Conservation (phyloP, 53 echinoderm and acorn worm genomes). For the Echinarachnius parma region DNA sequence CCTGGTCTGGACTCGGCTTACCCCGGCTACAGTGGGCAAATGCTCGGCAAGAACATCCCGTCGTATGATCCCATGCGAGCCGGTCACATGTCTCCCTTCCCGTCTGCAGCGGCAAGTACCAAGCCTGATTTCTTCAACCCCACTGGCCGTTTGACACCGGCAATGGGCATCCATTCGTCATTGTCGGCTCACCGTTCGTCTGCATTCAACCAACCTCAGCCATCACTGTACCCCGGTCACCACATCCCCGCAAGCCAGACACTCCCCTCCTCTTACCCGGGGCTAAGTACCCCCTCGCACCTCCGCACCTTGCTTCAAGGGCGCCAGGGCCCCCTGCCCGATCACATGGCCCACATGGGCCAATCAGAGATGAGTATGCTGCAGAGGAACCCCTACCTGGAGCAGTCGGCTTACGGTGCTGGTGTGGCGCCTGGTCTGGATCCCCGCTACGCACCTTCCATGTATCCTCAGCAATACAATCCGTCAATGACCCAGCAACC, state of each 20-base stretch:
- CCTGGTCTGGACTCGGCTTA: slow-evolving; percentile 8
- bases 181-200: slow-evolving; percentile 21
- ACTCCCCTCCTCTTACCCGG: slow-evolving; percentile 40
- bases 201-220: slow-evolving; percentile 28
- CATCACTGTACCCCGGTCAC: slow-evolving; percentile 30
- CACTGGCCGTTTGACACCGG: slow-evolving; percentile 16
- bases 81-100: slow-evolving; percentile 30
- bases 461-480: slow-evolving; percentile 42
- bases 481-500: slow-evolving; percentile 22
- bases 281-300: slow-evolving; percentile 36
- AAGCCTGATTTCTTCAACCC: slow-evolving; percentile 34
- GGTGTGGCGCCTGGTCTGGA: slow-evolving; percentile 11
- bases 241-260: slow-evolving; percentile 31
- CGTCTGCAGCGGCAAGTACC: slow-evolving; percentile 11
- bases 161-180: slow-evolving; percentile 3
- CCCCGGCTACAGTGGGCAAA: slow-evolving; percentile 25
- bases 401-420: slow-evolving; percentile 27
- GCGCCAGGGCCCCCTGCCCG: slow-evolving; percentile 17
- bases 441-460: slow-evolving; percentile 22
- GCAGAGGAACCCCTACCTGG: slow-evolving; percentile 30
- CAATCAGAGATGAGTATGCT: slow-evolving; percentile 32
- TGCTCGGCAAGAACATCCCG: slow-evolving; percentile 19
- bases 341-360: slow-evolving; percentile 15
- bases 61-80: slow-evolving; percentile 42
- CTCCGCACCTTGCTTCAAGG: slow-evolving; percentile 28